Conservation (phyloP, 2,113 vertebrate species). For the Carlito syrichta region DNA sequence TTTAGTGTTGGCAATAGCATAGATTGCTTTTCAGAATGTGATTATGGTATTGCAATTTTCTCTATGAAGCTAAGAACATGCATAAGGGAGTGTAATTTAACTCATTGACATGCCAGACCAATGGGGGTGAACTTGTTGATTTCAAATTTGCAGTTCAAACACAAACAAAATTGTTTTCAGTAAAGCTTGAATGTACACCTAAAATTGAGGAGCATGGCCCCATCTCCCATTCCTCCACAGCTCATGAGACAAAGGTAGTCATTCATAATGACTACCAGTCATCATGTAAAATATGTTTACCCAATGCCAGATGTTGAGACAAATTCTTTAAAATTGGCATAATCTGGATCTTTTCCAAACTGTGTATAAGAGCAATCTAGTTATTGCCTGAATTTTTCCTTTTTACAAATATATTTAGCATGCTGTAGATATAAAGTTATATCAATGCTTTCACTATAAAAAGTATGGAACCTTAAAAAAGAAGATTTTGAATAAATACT, state of each 20-base stretch:
- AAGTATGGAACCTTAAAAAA: neutral
- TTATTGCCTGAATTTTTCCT: neutral
- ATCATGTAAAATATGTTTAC: neutral
- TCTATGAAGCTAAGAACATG: neutral
- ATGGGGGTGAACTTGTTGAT: neutral
- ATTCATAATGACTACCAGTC: neutral
- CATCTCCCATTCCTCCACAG: neutral
- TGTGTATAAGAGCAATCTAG: neutral
- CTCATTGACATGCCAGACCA: neutral
- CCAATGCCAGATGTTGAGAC: neutral
- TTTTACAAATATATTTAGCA: neutral
- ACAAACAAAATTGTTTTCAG: neutral
- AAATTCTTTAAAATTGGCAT: neutral
- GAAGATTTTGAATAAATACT: conserved; percentile 26
- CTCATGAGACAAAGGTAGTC: neutral
- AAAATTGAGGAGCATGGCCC: neutral
- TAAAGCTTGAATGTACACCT: neutral
- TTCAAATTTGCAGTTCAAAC: neutral
- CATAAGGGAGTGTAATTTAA: neutral
- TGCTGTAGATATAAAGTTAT: neutral
- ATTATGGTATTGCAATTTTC: neutral
- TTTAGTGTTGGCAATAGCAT: neutral
- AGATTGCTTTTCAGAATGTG: neutral
- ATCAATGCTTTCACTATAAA: neutral
- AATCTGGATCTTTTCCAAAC: neutral